Evolutionary conservation across 2,113 vertebrate genomes (phyloP).

Genomic region (Peucedramus taeniatus): DNA sequence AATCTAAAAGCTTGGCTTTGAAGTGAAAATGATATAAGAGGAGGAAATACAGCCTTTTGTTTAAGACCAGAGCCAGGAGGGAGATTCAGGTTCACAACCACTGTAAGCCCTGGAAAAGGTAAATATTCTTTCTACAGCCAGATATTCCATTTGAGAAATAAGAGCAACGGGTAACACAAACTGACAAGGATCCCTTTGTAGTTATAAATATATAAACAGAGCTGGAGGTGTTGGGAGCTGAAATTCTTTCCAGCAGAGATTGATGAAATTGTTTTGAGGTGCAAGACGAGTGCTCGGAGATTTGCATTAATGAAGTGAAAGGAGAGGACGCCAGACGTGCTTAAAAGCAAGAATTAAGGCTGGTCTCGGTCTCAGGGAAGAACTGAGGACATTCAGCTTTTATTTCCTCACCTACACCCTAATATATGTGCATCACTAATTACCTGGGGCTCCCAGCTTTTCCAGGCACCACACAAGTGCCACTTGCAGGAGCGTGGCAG

Average conservation of each 20-base stretch:
- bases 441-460: background rate
- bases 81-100: background rate
- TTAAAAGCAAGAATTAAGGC: background rate
- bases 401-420: background rate
- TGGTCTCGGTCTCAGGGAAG: background rate
- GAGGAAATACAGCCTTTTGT: background rate
- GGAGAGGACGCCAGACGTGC: background rate
- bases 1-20: background rate
- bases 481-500: background rate
- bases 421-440: background rate
- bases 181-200: background rate
- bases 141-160: background rate
- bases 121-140: background rate
- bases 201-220: background rate
- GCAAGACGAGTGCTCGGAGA: accelerated
- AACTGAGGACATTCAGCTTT: background rate
- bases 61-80: background rate
- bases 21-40: background rate
- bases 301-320: background rate
- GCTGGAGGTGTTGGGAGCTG: background rate
- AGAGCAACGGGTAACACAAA: background rate
- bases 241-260: background rate
- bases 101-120: background rate
- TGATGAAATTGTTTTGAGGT: background rate
- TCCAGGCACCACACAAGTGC: background rate